These are phyloP conservation scores for Proteles cristata DNA, from an alignment of 2,113 vertebrate species.

Conservation along the genomic window DNA sequence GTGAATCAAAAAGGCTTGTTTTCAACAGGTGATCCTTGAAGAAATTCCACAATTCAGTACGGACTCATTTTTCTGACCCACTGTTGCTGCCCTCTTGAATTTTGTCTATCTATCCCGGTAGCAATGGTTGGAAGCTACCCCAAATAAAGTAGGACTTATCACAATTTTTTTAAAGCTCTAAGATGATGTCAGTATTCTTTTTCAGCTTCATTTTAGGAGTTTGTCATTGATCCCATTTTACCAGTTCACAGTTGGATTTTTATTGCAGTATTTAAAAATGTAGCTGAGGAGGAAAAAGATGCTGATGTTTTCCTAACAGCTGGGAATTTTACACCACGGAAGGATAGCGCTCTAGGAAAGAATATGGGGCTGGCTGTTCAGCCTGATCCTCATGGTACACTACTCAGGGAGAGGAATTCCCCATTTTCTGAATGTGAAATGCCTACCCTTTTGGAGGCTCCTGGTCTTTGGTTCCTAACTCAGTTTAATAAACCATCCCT, in stretches of 20 bases:
- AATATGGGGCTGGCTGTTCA: not conserved
- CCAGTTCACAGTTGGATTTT: not conserved
- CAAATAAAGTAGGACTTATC: not conserved
- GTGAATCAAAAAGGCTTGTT: conserved; percentile 72
- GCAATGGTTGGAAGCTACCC: not conserved
- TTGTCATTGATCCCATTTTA: conserved; percentile 13
- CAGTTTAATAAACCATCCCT: conserved; percentile 77
- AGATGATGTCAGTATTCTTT: conserved; percentile 20
- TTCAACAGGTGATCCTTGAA: conserved; percentile 81
- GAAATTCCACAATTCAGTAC: conserved; percentile 68
- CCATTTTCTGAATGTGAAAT: conserved; percentile 58
- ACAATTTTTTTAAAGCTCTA: conserved; percentile 58
- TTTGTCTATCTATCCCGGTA: conserved; percentile 60
- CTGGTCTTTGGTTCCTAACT: conserved; percentile 59
- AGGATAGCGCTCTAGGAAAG: not conserved
- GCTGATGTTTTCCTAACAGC: not conserved
- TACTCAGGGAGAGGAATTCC: not conserved
- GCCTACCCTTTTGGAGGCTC: conserved; percentile 46
- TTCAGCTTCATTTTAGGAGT: not conserved
- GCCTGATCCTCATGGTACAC: not conserved
- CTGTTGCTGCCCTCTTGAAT: conserved; percentile 70
- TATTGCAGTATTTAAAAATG: conserved; percentile 6
- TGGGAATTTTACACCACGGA: not conserved
- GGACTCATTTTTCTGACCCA: conserved; percentile 62
- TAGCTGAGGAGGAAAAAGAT: not conserved